phyloP scores from a whole-genome alignment of 2,113 vertebrate genomes.

The Toxotes jaculatrix region DNA sequence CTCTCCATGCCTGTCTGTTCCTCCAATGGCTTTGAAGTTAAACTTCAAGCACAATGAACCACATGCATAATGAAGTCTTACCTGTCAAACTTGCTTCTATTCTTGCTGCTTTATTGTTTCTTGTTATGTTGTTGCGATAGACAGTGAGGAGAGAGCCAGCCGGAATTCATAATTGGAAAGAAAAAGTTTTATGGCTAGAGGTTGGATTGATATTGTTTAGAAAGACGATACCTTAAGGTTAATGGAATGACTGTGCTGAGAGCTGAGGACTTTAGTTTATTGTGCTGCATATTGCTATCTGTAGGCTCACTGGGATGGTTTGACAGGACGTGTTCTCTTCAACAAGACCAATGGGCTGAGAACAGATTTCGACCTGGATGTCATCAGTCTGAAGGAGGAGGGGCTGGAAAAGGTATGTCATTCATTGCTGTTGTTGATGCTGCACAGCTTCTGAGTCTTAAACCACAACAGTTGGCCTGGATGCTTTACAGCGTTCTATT shows the following conservation, averaged over 20 bases:
- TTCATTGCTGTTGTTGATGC: background rate
- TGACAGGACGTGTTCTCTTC: slow-evolving; percentile 97
- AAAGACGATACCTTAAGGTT: slow-evolving; percentile 57
- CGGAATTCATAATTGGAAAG: slow-evolving; percentile 68
- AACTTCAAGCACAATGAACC: slow-evolving; percentile 80
- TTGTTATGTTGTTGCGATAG: slow-evolving; percentile 73
- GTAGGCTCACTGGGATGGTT: slow-evolving; percentile 97
- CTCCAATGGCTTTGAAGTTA: slow-evolving; percentile 79
- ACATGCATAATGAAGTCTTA: slow-evolving; percentile 81
- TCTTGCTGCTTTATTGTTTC: slow-evolving; percentile 61
- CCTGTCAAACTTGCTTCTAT: slow-evolving; percentile 70
- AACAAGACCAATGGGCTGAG: slow-evolving; percentile 97
- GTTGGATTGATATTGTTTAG: slow-evolving; percentile 50
- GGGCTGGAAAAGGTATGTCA: slow-evolving; percentile 94
- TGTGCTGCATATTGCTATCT: slow-evolving; percentile 32
- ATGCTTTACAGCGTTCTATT: slow-evolving; percentile 25
- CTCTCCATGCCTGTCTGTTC: slow-evolving; percentile 72
- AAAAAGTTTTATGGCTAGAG: slow-evolving; percentile 53
- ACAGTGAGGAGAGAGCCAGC: slow-evolving; percentile 56
- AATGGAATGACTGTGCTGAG: slow-evolving; percentile 42
- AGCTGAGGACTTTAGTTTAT: slow-evolving; percentile 38
- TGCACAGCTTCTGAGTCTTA: background rate
- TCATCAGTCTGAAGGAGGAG: slow-evolving; percentile 97
- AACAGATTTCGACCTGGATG: slow-evolving; percentile 98
- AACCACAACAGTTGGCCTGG: background rate